phyloP scores from a whole-genome alignment of 2,888 invertebrate species.

The Dilophus febrilis region DNA sequence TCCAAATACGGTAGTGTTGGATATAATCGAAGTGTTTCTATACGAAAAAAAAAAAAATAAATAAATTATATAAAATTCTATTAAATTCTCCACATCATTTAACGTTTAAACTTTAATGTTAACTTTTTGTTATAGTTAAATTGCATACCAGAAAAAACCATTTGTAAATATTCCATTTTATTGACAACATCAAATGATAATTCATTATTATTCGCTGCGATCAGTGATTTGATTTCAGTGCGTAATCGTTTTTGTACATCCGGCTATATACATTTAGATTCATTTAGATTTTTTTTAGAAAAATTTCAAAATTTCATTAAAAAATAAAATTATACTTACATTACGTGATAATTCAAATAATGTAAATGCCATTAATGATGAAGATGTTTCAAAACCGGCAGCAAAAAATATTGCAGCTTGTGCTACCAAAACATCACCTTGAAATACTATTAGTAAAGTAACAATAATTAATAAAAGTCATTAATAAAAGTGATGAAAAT shows the following conservation, averaged over 20 bases:
- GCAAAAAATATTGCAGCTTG: conserved; percentile 26
- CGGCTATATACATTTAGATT: no score
- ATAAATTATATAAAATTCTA: no score
- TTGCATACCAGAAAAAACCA: conserved; percentile 19
- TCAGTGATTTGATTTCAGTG: conserved; percentile 26
- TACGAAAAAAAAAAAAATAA: no score
- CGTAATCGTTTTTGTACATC: conserved; percentile 28
- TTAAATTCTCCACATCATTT: no score
- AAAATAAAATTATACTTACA: no score
- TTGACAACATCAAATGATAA: conserved; percentile 27
- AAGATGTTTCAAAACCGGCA: conserved; percentile 28
- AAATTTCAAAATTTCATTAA: no score
- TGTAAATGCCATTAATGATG: conserved; percentile 31
- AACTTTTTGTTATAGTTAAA: no score
- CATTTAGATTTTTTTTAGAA: no score
- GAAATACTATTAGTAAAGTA: conserved; percentile 11
- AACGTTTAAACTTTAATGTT: no score
- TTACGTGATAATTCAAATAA: conserved; percentile 28
- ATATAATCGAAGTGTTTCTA: conserved; percentile 25
- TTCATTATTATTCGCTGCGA: conserved; percentile 20
- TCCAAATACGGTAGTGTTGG: conserved; percentile 27
- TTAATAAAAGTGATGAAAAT: no score
- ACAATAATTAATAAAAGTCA: no score
- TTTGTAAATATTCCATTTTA: conserved; percentile 30
- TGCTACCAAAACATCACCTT: conserved; percentile 21